Conservation (phyloP, 2,888 invertebrate species). For the Synanthedon tipuliformis region DNA sequence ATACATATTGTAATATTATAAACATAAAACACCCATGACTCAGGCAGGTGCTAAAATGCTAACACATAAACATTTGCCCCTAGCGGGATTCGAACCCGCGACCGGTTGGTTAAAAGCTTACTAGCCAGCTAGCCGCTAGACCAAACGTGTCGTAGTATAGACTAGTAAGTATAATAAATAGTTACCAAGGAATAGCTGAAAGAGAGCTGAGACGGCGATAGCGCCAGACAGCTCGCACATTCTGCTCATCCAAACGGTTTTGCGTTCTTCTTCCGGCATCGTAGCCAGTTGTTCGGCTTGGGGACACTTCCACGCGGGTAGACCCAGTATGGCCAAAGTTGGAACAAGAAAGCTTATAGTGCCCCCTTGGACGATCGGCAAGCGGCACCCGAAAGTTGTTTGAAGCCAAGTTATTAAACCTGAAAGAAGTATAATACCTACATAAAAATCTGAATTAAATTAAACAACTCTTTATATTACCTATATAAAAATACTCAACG, state of each 20-base stretch:
- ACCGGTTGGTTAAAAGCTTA: no score
- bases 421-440: constrained; percentile 8
- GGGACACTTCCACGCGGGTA: constrained; percentile 81
- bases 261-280: constrained; percentile 67
- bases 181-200: constrained; percentile 79
- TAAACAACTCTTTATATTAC: no score
- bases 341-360: constrained; percentile 85
- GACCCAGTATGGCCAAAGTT: constrained; percentile 78
- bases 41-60: no score
- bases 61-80: no score
- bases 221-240: constrained; percentile 88
- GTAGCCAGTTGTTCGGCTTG: constrained; percentile 50
- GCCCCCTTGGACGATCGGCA: constrained; percentile 83
- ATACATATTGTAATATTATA: no score
- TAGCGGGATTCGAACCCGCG: no score
- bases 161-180: constrained; percentile 2
- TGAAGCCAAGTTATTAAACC: constrained; percentile 82
- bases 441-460: not conserved
- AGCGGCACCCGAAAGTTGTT: constrained; percentile 78
- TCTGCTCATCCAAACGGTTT: constrained; percentile 77
- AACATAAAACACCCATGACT: no score
- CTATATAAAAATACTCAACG: no score
- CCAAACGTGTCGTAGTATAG: no score
- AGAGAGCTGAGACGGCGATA: constrained; percentile 81
- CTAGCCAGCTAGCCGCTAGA: no score